Evolutionary conservation across 1,140 invertebrate genomes (phyloP).

Genomic region (Trinorchestia longiramus): DNA sequence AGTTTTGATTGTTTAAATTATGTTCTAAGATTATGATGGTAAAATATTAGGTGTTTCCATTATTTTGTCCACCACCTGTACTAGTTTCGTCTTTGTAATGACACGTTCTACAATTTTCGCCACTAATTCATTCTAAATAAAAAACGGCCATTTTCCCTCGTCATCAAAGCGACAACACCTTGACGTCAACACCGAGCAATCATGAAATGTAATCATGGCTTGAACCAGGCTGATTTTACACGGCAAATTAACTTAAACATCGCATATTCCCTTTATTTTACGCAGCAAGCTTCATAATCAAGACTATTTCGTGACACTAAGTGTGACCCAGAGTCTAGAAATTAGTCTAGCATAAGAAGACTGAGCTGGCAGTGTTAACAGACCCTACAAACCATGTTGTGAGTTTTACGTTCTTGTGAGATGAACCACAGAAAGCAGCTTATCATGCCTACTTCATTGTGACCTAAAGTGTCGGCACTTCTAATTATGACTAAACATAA

Average conservation of each 20-base stretch:
- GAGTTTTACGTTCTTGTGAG: neutral
- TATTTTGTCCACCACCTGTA: no score
- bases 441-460: neutral
- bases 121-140: neutral
- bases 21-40: no score
- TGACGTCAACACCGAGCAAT: neutral
- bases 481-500: neutral
- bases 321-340: neutral
- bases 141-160: neutral
- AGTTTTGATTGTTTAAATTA: no score
- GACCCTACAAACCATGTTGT: neutral
- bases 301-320: neutral
- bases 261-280: neutral
- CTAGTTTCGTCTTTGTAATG: neutral
- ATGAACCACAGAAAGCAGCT: neutral
- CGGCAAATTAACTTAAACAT: neutral
- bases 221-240: neutral
- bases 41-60: no score
- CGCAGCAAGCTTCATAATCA: neutral
- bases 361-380: neutral
- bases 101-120: no score
- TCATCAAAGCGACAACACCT: neutral
- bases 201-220: neutral
- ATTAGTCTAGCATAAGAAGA: neutral
- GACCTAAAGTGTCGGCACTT: neutral